phyloP scores from a whole-genome alignment of 2,797 vertebrate species.

The Ptychobarbus kaznakovi region DNA sequence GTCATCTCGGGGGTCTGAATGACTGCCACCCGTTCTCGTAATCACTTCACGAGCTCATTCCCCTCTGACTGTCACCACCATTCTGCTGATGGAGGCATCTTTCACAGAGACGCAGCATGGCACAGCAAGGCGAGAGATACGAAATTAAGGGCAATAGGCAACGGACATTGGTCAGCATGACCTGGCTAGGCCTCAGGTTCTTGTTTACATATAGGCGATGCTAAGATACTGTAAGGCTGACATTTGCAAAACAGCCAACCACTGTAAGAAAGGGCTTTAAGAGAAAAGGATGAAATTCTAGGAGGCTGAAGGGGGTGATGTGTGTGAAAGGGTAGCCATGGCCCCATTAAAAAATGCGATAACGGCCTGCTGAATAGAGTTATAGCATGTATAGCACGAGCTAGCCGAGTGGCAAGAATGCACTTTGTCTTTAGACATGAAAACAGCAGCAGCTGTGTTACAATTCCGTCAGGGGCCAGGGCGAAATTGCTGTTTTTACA shows the following conservation, averaged over 20 bases:
- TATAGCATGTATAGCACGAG: slow-evolving; percentile 70
- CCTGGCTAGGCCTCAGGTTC: slow-evolving; percentile 37
- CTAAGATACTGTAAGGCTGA: slow-evolving; percentile 1
- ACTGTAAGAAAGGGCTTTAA: slow-evolving; percentile 18
- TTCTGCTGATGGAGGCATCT: slow-evolving; percentile 78
- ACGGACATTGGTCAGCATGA: slow-evolving; percentile 76
- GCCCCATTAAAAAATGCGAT: slow-evolving; percentile 56
- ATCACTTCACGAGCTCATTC: slow-evolving; percentile 76
- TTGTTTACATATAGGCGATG: slow-evolving; percentile 15
- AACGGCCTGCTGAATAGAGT: slow-evolving; percentile 75
- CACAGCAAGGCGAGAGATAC: slow-evolving; percentile 64
- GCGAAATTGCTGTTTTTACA: slow-evolving; percentile 84
- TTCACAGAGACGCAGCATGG: slow-evolving; percentile 71
- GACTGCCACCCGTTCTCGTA: slow-evolving; percentile 73
- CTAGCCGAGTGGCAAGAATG: slow-evolving; percentile 69
- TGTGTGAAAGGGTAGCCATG: slow-evolving; percentile 28
- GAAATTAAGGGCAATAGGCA: slow-evolving; percentile 81
- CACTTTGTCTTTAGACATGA: slow-evolving; percentile 80
- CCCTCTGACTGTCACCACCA: slow-evolving; percentile 78
- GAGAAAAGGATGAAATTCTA: slow-evolving; percentile 31
- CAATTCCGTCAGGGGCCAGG: slow-evolving; percentile 77
- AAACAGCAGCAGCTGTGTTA: slow-evolving; percentile 74
- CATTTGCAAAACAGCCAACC: slow-evolving; percentile 35
- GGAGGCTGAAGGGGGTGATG: slow-evolving; percentile 45
- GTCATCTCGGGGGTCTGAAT: slow-evolving; percentile 74